These are phyloP conservation scores for Geotrypetes seraphini DNA, from an alignment of 2,797 vertebrate species.

Conservation along the genomic window DNA sequence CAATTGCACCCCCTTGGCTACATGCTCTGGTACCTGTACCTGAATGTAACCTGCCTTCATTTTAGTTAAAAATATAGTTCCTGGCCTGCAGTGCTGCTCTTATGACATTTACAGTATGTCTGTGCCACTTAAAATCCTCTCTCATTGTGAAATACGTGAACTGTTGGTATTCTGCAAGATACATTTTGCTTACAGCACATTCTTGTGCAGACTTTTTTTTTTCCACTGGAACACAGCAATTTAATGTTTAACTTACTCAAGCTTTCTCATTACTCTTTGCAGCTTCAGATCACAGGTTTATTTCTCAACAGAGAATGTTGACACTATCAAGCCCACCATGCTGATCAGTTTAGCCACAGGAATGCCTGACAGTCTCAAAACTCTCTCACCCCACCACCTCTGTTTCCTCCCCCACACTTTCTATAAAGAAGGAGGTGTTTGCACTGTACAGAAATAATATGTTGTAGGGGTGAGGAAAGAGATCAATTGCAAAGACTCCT, in stretches of 20 bases:
- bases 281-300: constrained; percentile 20
- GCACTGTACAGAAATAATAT: constrained; percentile 35
- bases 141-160: constrained; percentile 20
- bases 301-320: constrained; percentile 10
- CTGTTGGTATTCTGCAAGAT: constrained; percentile 17
- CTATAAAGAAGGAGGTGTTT: constrained; percentile 26
- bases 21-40: too few relatives aligned
- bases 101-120: too few relatives aligned
- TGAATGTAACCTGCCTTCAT: too few relatives aligned
- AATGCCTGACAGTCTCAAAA: constrained; percentile 27
- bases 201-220: too few relatives aligned
- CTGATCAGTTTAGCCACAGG: constrained; percentile 24
- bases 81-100: too few relatives aligned
- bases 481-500: too few relatives aligned
- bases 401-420: constrained; percentile 17
- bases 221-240: constrained; percentile 6
- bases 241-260: constrained; percentile 12
- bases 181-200: constrained; percentile 5
- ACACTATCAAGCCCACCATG: constrained; percentile 15
- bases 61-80: too few relatives aligned
- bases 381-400: constrained; percentile 17
- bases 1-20: too few relatives aligned
- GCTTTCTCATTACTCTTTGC: constrained; percentile 17
- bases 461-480: too few relatives aligned
- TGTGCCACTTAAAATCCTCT: too few relatives aligned